Evolutionary conservation across 2,888 invertebrate genomes (phyloP).

Genomic region (Drosophila flavopinicola): DNA sequence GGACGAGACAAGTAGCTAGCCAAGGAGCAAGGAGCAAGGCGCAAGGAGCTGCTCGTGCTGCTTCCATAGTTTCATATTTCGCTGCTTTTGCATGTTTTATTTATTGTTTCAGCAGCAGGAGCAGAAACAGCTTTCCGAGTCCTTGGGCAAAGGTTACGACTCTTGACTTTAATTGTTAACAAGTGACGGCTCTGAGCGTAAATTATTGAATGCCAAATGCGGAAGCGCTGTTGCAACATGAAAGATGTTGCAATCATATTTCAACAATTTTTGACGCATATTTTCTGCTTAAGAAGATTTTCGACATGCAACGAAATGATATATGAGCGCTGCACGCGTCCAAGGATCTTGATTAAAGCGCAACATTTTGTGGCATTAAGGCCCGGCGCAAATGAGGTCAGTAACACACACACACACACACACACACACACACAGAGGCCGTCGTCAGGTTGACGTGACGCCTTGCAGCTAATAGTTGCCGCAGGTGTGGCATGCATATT

Average conservation of each 20-base stretch:
- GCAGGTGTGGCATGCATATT: constrained; percentile 51
- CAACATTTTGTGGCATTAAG: constrained; percentile 49
- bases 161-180: constrained; percentile 78
- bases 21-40: neutral
- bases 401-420: constrained; percentile 55
- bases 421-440: constrained; percentile 7
- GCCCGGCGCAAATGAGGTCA: constrained; percentile 55
- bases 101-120: constrained; percentile 46
- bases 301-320: constrained; percentile 9
- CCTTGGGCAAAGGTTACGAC: constrained; percentile 63
- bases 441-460: constrained; percentile 3
- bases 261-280: constrained; percentile 39
- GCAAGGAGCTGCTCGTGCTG: constrained; percentile 1
- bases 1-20: constrained; percentile 28
- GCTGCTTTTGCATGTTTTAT: constrained; percentile 72
- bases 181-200: constrained; percentile 65
- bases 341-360: constrained; percentile 44
- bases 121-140: constrained; percentile 1
- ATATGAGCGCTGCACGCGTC: constrained; percentile 4
- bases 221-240: constrained; percentile 31
- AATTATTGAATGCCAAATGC: constrained; percentile 67
- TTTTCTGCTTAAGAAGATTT: constrained; percentile 25
- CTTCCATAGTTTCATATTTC: constrained; percentile 70
- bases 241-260: constrained; percentile 61
- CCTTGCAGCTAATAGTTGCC: constrained; percentile 47